A percentile compares a stretch with the other conserved stretches of the same genome.
These are phyloP conservation scores for Oriolus oriolus DNA, from an alignment of 2,113 vertebrate species.

Conservation along the genomic window DNA sequence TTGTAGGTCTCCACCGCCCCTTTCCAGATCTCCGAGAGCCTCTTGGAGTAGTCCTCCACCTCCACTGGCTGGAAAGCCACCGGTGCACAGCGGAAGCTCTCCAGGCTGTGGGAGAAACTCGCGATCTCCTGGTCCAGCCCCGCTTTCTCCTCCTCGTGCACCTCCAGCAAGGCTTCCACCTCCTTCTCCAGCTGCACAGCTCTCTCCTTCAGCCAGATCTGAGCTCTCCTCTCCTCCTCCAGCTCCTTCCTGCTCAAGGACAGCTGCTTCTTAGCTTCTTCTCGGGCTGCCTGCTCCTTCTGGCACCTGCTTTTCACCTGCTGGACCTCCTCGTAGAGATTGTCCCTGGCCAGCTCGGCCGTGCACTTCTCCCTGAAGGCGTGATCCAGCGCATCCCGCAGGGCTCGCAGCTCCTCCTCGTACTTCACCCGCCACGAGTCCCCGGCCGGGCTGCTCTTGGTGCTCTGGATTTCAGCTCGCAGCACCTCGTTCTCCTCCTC, in stretches of 20 bases:
- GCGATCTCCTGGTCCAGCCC: constrained; percentile 65
- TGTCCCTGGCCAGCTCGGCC: constrained; percentile 79
- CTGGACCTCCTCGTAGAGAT: constrained; percentile 75
- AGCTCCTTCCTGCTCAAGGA: constrained; percentile 72
- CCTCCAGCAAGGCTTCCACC: constrained; percentile 68
- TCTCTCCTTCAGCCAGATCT: constrained; percentile 80
- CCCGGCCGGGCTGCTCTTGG: constrained; percentile 40
- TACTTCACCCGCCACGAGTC: constrained; percentile 61
- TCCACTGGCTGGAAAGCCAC: constrained; percentile 66
- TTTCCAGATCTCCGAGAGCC: constrained; percentile 79
- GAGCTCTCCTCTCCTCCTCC: constrained; percentile 82
- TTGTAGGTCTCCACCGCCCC: constrained; percentile 80
- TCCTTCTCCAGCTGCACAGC: constrained; percentile 81
- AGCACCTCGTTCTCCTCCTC: constrained; percentile 87
- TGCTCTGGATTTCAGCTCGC: constrained; percentile 73
- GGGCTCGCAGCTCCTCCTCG: constrained; percentile 75
- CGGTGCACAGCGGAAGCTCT: constrained; percentile 18
- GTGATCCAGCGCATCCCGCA: constrained; percentile 72
- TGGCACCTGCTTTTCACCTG: constrained; percentile 71
- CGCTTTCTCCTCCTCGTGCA: constrained; percentile 81
- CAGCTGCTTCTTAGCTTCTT: constrained; percentile 67
- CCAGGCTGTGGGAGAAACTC: constrained; percentile 33
- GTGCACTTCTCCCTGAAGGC: constrained; percentile 79
- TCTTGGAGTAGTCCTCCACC: constrained; percentile 80
- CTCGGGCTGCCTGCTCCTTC: constrained; percentile 73